Evolutionary conservation across 2,113 vertebrate species (phyloP).

Genomic region (Ceyx melanurus): DNA sequence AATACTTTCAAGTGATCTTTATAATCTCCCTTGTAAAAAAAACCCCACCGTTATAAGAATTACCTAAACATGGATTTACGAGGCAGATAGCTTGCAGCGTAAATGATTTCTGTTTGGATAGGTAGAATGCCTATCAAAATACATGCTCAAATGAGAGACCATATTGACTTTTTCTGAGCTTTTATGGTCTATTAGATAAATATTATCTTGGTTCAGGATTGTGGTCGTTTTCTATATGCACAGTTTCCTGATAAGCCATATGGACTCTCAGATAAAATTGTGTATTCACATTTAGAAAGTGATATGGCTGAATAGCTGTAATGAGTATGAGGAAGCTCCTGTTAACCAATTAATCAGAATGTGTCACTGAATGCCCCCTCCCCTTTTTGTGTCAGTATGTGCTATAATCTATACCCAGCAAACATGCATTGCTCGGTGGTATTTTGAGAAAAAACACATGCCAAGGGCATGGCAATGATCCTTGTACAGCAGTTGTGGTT

Average conservation of each 20-base stretch:
- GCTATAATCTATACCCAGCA: not conserved
- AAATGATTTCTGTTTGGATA: slow-evolving; percentile 59
- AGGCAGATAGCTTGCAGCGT: slow-evolving; percentile 49
- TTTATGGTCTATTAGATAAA: slow-evolving; percentile 70
- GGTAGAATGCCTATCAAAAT: slow-evolving; percentile 53
- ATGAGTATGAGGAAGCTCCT: slow-evolving; percentile 44
- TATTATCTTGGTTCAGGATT: slow-evolving; percentile 61
- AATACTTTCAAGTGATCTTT: slow-evolving; percentile 45
- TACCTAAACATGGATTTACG: slow-evolving; percentile 60
- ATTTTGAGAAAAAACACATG: slow-evolving; percentile 4
- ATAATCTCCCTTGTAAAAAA: slow-evolving; percentile 55
- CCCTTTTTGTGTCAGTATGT: not conserved
- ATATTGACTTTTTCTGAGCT: slow-evolving; percentile 48
- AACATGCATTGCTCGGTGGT: not conserved
- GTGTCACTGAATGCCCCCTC: slow-evolving; percentile 2
- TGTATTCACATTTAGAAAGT: slow-evolving; percentile 60
- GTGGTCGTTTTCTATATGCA: slow-evolving; percentile 59
- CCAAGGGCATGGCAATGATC: not conserved
- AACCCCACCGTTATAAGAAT: slow-evolving; percentile 5
- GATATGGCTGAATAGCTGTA: slow-evolving; percentile 63
- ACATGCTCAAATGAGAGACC: slow-evolving; percentile 47
- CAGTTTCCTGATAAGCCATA: slow-evolving; percentile 67
- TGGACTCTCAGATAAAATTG: slow-evolving; percentile 69
- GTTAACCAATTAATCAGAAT: slow-evolving; percentile 56
- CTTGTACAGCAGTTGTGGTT: not conserved